Percentiles rank a stretch among this genome's conserved stretches.
Conservation (phyloP, 1,140 invertebrate species). For the Amyelois transitella region DNA sequence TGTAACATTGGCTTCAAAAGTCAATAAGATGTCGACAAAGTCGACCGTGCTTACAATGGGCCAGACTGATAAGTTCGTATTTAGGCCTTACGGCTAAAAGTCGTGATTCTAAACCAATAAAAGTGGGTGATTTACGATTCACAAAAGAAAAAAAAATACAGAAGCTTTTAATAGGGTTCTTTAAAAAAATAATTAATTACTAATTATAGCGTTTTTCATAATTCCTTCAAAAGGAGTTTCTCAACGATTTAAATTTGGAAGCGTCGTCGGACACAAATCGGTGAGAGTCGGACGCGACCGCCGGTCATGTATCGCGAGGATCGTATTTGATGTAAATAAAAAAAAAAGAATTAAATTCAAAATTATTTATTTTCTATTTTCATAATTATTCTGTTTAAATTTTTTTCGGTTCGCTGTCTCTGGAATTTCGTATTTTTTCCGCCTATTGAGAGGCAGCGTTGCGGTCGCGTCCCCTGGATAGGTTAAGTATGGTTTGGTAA, state of each 20-base stretch:
- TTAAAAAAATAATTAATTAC: no score
- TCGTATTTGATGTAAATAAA: not conserved
- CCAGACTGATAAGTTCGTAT: not conserved
- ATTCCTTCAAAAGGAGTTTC: no score
- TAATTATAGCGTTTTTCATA: no score
- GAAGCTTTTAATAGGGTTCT: no score
- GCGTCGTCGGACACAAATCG: not conserved
- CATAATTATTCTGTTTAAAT: not conserved
- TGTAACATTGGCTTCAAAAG: no score
- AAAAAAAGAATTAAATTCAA: not conserved
- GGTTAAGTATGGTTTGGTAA: conserved; percentile 53
- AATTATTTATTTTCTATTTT: not conserved
- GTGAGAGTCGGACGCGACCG: not conserved
- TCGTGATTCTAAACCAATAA: not conserved
- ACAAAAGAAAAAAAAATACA: no score
- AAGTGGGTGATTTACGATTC: no score
- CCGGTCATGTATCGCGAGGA: not conserved
- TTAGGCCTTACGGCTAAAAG: not conserved
- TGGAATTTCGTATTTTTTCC: conserved; percentile 17
- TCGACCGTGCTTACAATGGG: not conserved
- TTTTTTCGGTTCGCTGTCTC: not conserved
- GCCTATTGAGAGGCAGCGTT: conserved; percentile 19
- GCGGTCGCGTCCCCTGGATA: conserved; percentile 37
- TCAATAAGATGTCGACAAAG: not conserved
- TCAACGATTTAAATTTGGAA: no score